Base-by-base conservation (phyloP, 2,113 vertebrate species). In the Canis aureus region DNA sequence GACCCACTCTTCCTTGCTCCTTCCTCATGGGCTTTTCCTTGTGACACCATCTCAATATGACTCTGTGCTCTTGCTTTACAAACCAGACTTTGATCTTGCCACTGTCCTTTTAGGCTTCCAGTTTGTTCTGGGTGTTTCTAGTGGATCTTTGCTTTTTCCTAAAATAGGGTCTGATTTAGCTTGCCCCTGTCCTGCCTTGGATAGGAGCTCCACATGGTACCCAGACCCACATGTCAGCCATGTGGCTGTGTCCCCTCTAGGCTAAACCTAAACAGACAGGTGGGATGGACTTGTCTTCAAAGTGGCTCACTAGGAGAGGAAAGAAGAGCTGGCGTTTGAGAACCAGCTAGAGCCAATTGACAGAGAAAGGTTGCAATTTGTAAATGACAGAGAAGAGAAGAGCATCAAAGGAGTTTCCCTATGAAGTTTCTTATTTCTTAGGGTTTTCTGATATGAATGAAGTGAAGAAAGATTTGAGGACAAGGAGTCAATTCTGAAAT, bases 311-410 rank as follows among this genome's bases (percentile, higher is more conserved):
- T 51, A n/a, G 43, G 62, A 78, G 35, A 69, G n/a, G 84, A 92
- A 92, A 73, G 57, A 76, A 85, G 82, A 78, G 8, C 90, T 59
- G 71, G 32, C 55, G 23, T 89, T 57, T 96, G 90, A 94, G 71
- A 78, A 93, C 35, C 11, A 57, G 49, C 94, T 89, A 92, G 59
- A 93, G 35, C 53, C 71, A 89, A 55, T 19, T 69, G 81, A 64
- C 76, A 60, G n/a, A 16, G 43, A 92, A 59, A 89, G 76, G 86
- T 27, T 53, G 17, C 13, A 23, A 13, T 57, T 71, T 53, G 59
- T 88, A 76, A 71, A 83, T 67, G 89, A n/a, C n/a, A 80, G 43
- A 96, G 74, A 94, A 80, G 43, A 96, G 74, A 94, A 87, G 76
- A 5, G 13, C 59, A 81, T 85, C 69, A 93, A 85, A 91, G 4